A percentile compares a stretch with the other conserved stretches of the same genome.
These are phyloP conservation scores for Vombatus ursinus DNA, from an alignment of 2,113 vertebrate species.

Conservation along the genomic window DNA sequence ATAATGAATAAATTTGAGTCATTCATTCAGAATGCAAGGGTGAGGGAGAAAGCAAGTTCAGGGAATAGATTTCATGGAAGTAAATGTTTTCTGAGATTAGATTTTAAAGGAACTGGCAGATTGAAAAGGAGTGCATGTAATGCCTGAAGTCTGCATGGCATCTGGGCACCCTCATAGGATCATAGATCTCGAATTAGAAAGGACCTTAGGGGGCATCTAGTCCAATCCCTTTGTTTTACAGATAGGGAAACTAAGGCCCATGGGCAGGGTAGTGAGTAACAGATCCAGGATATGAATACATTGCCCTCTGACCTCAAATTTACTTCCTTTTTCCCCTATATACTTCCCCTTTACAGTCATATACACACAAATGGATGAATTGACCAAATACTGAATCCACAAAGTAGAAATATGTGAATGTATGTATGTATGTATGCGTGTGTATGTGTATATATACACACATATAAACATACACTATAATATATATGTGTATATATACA, in stretches of 20 bases:
- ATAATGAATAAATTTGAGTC: slow-evolving; percentile 49
- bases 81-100: slow-evolving; percentile 45
- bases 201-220: not conserved
- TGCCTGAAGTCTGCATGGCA: not conserved
- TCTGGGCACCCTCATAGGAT: not conserved
- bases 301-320: not conserved
- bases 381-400: not conserved
- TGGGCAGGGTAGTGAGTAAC: not conserved
- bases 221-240: not conserved
- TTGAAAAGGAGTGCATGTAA: not conserved
- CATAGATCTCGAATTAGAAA: not conserved
- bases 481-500: too few species aligned
- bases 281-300: not conserved
- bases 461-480: too few species aligned
- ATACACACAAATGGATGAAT: not conserved
- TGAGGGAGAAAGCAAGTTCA: slow-evolving; percentile 51
- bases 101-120: slow-evolving; percentile 41
- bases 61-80: not conserved
- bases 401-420: not conserved
- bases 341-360: not conserved
- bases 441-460: too few species aligned
- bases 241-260: not conserved
- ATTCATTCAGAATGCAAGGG: slow-evolving; percentile 47
- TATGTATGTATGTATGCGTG: too few species aligned
- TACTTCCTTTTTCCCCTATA: not conserved